Conservation (phyloP, 2,797 vertebrate species). For the Odontamblyopus lacepedii region DNA sequence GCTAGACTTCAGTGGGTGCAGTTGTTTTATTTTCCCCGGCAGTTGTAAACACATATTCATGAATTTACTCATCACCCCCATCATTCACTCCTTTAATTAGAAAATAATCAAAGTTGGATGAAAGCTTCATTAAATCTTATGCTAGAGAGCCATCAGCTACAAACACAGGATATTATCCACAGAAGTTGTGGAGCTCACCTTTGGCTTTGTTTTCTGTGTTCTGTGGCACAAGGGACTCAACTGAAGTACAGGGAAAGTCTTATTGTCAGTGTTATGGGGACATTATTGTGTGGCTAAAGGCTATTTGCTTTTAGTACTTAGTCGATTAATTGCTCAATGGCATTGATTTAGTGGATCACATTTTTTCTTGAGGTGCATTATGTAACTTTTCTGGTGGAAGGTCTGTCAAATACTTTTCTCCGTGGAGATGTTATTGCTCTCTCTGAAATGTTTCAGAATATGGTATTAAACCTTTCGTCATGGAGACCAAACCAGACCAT, state of each 20-base stretch:
- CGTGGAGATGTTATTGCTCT: no score
- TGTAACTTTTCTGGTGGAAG: no score
- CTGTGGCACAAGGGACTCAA: conserved; percentile 13
- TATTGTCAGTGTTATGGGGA: background rate
- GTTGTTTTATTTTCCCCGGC: conserved; percentile 41
- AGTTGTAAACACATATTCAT: conserved; percentile 60
- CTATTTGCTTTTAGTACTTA: no score
- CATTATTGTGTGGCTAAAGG: background rate
- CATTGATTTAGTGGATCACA: no score
- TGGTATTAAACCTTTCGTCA: no score
- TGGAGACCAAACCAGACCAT: no score
- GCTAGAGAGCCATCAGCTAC: conserved; percentile 62
- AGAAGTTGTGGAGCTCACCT: conserved; percentile 44
- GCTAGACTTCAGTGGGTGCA: conserved; percentile 32
- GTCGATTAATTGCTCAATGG: no score
- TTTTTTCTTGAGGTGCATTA: no score
- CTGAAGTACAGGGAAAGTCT: conserved; percentile 17
- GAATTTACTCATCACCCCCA: conserved; percentile 55
- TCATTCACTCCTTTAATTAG: conserved; percentile 72
- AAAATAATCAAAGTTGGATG: conserved; percentile 73
- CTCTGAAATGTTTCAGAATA: no score
- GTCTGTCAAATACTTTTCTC: no score
- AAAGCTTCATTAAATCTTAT: conserved; percentile 74
- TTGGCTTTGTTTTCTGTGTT: conserved; percentile 32
- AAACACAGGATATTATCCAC: conserved; percentile 60